phyloP scores from a whole-genome alignment of 2,888 invertebrate genomes.

The Epistrophella euchroma region DNA sequence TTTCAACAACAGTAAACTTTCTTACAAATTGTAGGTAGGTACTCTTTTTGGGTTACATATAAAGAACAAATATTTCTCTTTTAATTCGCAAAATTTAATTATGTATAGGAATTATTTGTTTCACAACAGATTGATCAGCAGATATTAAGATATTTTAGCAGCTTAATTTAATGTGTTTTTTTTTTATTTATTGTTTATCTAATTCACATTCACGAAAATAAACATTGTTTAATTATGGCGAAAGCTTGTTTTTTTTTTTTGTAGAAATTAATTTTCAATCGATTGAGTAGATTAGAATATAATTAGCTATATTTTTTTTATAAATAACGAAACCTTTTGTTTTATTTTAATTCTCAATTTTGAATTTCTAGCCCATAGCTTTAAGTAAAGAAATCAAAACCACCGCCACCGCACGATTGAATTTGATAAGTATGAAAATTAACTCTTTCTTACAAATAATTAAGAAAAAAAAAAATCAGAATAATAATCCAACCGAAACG shows the following conservation, averaged over 20 bases:
- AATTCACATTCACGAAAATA: conserved; percentile 5
- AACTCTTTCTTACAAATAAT: conserved; percentile 15
- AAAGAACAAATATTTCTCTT: not conserved
- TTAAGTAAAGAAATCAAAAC: not conserved
- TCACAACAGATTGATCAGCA: not conserved
- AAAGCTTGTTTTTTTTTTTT: conserved; percentile 9
- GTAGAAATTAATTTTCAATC: not conserved
- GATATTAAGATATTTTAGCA: not conserved
- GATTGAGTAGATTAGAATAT: not conserved
- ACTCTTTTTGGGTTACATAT: not conserved
- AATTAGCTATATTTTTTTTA: not conserved
- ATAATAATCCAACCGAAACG: conserved; percentile 49
- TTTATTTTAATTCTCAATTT: conserved; percentile 20
- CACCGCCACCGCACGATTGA: not conserved
- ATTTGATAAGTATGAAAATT: not conserved
- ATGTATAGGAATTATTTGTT: not conserved
- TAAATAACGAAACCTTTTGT: conserved; percentile 31
- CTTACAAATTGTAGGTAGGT: not conserved
- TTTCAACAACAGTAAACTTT: not conserved
- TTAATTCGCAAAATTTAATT: not conserved
- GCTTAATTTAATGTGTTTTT: not conserved
- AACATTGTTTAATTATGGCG: not conserved
- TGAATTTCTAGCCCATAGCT: conserved; percentile 32
- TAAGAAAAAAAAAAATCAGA: conserved; percentile 1
- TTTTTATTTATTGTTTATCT: not conserved